phyloP scores from a whole-genome alignment of 2,113 vertebrate genomes.

The Mormoops blainvillei region DNA sequence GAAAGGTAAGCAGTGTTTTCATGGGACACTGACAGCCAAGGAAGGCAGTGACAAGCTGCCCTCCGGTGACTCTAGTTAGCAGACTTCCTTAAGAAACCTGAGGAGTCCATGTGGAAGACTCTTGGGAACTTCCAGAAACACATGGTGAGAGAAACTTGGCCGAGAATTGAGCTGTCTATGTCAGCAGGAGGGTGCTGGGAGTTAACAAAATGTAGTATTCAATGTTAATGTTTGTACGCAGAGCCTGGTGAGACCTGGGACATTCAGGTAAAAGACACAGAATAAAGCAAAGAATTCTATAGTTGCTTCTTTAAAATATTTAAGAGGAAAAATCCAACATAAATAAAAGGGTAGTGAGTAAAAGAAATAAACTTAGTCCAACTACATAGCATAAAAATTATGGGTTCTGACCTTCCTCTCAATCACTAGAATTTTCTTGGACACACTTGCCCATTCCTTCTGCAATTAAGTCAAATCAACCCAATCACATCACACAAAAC shows the following conservation, averaged over 20 bases:
- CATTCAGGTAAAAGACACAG: background rate
- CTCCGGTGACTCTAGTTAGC: background rate
- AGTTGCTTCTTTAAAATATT: background rate
- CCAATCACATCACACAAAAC: background rate
- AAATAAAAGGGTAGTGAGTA: background rate
- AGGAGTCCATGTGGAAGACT: background rate
- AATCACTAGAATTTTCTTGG: background rate
- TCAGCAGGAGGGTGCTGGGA: background rate
- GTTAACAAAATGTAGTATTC: background rate
- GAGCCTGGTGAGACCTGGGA: background rate
- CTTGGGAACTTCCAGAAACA: background rate
- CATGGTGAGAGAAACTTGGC: background rate
- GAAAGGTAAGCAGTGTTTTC: background rate
- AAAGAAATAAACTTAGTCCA: background rate
- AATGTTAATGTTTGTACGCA: background rate
- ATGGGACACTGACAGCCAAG: background rate
- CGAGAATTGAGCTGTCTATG: background rate
- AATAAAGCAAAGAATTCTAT: background rate
- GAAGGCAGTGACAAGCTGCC: background rate
- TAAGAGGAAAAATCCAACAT: background rate
- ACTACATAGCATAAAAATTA: background rate
- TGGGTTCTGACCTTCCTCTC: background rate
- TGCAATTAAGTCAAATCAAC: background rate
- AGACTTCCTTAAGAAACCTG: background rate
- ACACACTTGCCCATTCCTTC: background rate